A percentile compares a stretch with the other conserved stretches of the same genome.
phyloP scores from a whole-genome alignment of 2,888 invertebrate species.

The Anarsia innoxiella region DNA sequence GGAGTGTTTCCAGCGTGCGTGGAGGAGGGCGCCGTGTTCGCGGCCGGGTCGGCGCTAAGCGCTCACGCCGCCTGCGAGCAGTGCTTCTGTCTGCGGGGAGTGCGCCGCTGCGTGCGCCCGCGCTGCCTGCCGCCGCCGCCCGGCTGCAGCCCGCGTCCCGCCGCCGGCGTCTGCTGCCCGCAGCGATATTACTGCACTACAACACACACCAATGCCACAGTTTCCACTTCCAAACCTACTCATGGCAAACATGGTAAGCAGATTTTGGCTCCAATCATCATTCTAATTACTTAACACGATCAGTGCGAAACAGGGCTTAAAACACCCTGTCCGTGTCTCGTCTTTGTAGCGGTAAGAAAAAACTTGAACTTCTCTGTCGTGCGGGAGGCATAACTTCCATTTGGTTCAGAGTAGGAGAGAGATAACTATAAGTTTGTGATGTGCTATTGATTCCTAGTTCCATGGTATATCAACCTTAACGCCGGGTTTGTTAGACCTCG shows the following conservation, averaged over 20 bases:
- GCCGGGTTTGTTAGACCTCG: too few species aligned
- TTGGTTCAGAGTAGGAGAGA: too few species aligned
- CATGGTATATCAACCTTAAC: too few species aligned
- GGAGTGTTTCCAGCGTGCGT: conserved; percentile 78
- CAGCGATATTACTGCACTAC: conserved; percentile 81
- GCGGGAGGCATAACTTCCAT: too few species aligned
- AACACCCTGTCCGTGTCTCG: too few species aligned
- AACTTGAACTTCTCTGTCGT: too few species aligned
- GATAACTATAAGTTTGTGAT: too few species aligned
- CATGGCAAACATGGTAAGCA: not conserved
- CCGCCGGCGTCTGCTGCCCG: conserved; percentile 83
- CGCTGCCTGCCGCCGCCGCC: conserved; percentile 84
- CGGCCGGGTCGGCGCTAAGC: conserved; percentile 88
- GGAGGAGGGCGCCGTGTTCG: conserved; percentile 82
- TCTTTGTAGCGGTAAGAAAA: too few species aligned
- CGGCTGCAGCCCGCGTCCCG: conserved; percentile 78
- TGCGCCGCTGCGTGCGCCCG: conserved; percentile 85
- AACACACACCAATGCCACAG: conserved; percentile 20
- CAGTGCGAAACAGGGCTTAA: too few species aligned
- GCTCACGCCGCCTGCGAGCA: conserved; percentile 87
- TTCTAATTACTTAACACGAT: too few species aligned
- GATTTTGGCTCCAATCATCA: too few species aligned
- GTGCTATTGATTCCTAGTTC: too few species aligned
- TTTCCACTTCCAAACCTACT: conserved; percentile 25
- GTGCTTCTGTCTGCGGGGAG: conserved; percentile 87